phyloP scores from a whole-genome alignment of 2,113 vertebrate species.

The Falcunculus frontatus region DNA sequence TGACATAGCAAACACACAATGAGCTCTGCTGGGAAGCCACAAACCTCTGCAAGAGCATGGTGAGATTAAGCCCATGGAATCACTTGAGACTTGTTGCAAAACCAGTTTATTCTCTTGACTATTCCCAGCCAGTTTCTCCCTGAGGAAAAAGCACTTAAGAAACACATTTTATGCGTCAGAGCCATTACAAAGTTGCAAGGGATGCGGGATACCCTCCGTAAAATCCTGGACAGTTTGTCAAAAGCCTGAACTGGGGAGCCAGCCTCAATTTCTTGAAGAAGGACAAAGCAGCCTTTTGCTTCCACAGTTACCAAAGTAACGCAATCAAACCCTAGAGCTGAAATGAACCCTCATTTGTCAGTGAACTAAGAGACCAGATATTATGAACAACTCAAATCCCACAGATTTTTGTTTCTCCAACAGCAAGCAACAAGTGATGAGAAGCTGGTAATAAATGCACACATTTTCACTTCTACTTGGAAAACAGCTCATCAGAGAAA shows the following conservation, averaged over 20 bases:
- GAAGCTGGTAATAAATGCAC: neutral
- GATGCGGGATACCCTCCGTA: neutral
- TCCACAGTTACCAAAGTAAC: neutral
- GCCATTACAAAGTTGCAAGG: neutral
- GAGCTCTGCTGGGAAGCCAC: neutral
- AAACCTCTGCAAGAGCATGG: neutral
- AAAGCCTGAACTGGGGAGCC: neutral
- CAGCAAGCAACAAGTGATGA: neutral
- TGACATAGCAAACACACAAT: accelerated
- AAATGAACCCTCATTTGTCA: neutral
- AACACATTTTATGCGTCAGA: neutral
- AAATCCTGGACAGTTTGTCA: neutral
- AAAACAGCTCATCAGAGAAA: neutral
- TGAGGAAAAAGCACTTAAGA: neutral
- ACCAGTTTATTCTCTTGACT: neutral
- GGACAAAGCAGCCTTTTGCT: neutral
- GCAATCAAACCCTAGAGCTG: neutral
- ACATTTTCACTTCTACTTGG: neutral
- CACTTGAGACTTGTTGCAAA: neutral
- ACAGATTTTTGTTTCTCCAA: neutral
- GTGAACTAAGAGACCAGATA: neutral
- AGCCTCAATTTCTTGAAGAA: neutral
- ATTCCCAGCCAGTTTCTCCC: neutral
- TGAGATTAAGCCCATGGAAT: neutral
- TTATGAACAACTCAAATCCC: neutral